A percentile compares a stretch with the other conserved stretches of the same genome.
Evolutionary conservation across 2,888 invertebrate genomes (phyloP).

Genomic region (Epinotia ramella): DNA sequence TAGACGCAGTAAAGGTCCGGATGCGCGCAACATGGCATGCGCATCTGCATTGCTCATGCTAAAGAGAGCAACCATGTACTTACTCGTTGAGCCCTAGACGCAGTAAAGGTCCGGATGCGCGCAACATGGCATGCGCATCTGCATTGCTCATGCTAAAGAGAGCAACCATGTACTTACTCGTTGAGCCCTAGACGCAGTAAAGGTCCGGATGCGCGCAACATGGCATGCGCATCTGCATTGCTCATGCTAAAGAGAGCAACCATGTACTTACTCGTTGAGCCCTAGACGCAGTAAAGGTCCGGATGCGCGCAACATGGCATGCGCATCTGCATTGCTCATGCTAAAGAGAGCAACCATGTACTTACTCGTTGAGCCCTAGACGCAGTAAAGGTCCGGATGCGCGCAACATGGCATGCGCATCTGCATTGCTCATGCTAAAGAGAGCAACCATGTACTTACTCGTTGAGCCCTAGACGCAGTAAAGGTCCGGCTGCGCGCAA

Average conservation of each 20-base stretch:
- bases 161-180: conserved; percentile 84
- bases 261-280: conserved; percentile 88
- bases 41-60: conserved; percentile 89
- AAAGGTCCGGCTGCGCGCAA: conserved; percentile 89
- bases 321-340: conserved; percentile 90
- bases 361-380: conserved; percentile 91
- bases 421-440: not conserved
- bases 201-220: conserved; percentile 89
- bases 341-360: conserved; percentile 52
- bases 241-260: conserved; percentile 74
- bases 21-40: conserved; percentile 89
- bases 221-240: conserved; percentile 90
- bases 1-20: conserved; percentile 88
- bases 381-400: conserved; percentile 88
- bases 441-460: conserved; percentile 82
- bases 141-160: conserved; percentile 85
- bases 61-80: conserved; percentile 63
- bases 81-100: conserved; percentile 90
- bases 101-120: conserved; percentile 88
- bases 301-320: conserved; percentile 89
- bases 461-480: conserved; percentile 88
- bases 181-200: conserved; percentile 88
- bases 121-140: conserved; percentile 90
- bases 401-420: conserved; percentile 83
- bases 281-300: conserved; percentile 88